Base-by-base conservation (phyloP, 2,113 vertebrate species). In the Galbula dea region DNA sequence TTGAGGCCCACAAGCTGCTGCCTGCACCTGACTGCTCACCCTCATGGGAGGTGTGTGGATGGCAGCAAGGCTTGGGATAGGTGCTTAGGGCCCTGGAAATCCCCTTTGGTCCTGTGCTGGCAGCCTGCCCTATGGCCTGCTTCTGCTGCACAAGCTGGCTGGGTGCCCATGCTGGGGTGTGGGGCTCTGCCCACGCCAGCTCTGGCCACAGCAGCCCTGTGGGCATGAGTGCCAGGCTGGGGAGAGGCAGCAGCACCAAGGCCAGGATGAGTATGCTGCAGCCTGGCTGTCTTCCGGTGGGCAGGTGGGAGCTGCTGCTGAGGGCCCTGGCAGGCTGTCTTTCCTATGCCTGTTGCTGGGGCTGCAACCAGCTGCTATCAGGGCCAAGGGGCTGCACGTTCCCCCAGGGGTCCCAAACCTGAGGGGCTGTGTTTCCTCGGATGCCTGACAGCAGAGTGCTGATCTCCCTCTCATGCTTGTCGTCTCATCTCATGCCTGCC, bases 401-500 rank as follows among this genome's bases (percentile, higher is more conserved):
- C 20, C 51, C 10, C 0, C 1, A 26, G 57, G 11, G 10, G 12
- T 54, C 27, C 20, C 8, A 7, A 2, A 30, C 19, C 22, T 0
- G 4, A 12, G 51, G 32, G 18, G 27, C 52, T 27, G 1, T 11
- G 19, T 49, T 2, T 9, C 19, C 13, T 6, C 2, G 7, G 51
- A 8, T 37, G 14, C 34, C 57, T 13, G n/a, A n/a, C n/a, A n/a
- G 80, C 75, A 77, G 71, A 76, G 27, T 20, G 3, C 26, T 13
- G 58, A 49, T 72, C 80, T 92, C 45, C 51, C 17, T 57, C 37
- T 58, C 73, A 37, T 68, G 29, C 90, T 52, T 26, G 5, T 11
- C 32, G 37, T 63, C 94, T 84, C 39, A 45, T 88, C 86, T 92
- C 91, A 96, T 32, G 24, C 87, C 61, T 18, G 27, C 98, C 97